Percentiles rank a stretch among this genome's conserved stretches.
These are phyloP conservation scores for Rhinopomastus cyanomelas DNA, from an alignment of 2,113 vertebrate genomes.

Conservation along the genomic window DNA sequence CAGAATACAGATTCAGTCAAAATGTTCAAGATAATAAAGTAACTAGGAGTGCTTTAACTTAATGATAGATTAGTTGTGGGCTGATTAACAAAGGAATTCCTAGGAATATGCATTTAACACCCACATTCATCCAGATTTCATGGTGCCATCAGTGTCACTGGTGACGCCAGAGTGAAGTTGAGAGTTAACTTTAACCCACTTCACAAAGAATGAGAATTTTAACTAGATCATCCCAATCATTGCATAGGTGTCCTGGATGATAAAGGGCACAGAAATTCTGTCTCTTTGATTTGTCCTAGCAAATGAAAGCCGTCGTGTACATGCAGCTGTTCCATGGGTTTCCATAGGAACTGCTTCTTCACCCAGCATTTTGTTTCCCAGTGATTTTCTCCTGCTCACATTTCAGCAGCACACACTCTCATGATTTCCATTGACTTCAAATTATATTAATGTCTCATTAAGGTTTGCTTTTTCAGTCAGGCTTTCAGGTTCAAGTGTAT, in stretches of 20 bases:
- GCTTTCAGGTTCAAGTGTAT: background rate
- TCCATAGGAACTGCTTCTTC: slow-evolving; percentile 42
- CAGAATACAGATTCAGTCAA: slow-evolving; percentile 6
- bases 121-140: slow-evolving; percentile 8
- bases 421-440: background rate
- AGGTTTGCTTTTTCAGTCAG: background rate
- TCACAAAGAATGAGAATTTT: background rate
- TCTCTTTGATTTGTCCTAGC: background rate
- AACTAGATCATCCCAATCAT: background rate
- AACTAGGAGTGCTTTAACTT: slow-evolving; percentile 27
- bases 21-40: background rate
- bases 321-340: background rate
- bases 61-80: slow-evolving; percentile 62
- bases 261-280: background rate
- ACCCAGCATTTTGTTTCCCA: background rate
- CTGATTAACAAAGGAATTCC: slow-evolving; percentile 61
- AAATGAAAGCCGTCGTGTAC: background rate
- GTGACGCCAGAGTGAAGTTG: slow-evolving; percentile 1
- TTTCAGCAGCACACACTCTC: background rate
- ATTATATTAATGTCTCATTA: background rate
- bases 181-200: slow-evolving; percentile 15
- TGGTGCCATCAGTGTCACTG: background rate
- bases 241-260: background rate
- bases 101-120: slow-evolving; percentile 28
- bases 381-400: background rate